These are phyloP conservation scores for Psephotus haematonotus DNA, from an alignment of 2,113 vertebrate species.

Conservation along the genomic window DNA sequence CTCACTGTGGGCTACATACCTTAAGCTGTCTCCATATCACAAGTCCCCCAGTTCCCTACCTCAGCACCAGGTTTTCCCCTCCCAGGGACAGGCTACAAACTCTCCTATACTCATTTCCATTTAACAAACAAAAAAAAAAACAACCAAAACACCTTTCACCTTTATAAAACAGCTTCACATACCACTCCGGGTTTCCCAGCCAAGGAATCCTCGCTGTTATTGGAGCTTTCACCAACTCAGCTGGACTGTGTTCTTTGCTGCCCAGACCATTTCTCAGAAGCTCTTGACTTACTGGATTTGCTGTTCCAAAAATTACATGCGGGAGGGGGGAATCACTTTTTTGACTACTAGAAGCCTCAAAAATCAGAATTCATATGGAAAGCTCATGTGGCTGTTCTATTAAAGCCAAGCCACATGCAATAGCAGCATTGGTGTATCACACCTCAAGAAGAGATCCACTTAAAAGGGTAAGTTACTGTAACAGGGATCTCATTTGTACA, in stretches of 20 bases:
- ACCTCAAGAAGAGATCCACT: background rate
- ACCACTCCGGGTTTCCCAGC: background rate
- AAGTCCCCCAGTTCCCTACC: background rate
- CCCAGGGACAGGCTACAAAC: fast-evolving
- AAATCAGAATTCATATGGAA: background rate
- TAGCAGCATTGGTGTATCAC: background rate
- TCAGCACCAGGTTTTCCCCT: background rate
- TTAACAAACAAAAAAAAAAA: background rate
- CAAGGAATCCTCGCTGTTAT: background rate
- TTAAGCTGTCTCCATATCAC: background rate
- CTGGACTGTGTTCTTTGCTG: background rate
- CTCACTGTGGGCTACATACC: background rate
- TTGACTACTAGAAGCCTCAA: background rate
- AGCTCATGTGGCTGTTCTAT: background rate
- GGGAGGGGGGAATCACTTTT: background rate
- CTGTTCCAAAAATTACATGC: background rate
- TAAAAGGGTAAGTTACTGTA: background rate
- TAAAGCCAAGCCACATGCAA: background rate
- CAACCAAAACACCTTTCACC: background rate
- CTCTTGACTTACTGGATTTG: background rate
- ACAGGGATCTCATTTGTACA: background rate
- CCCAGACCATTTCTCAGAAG: background rate
- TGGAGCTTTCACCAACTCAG: background rate
- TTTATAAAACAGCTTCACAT: background rate
- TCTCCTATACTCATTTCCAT: background rate